These are phyloP conservation scores for Pelobates cultripes DNA, from an alignment of 2,797 vertebrate species.

Conservation along the genomic window DNA sequence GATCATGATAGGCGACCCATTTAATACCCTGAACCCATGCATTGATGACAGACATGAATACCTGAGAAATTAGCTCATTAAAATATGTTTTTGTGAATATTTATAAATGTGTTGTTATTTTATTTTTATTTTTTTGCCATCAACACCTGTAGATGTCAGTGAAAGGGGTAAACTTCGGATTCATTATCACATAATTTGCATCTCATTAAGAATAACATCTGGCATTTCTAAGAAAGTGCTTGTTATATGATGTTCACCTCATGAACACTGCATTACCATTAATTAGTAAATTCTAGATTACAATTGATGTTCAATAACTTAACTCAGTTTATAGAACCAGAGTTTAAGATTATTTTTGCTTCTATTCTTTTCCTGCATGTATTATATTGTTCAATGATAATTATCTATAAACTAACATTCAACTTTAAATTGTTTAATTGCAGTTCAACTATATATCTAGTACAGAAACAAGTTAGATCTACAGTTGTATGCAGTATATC, in stretches of 20 bases:
- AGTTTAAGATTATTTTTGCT: not conserved
- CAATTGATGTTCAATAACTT: not conserved
- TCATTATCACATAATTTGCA: slow-evolving; percentile 47
- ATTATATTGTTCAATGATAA: too few relatives aligned
- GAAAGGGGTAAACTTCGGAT: slow-evolving; percentile 17
- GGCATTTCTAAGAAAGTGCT: slow-evolving; percentile 28
- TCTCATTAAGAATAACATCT: slow-evolving; percentile 46
- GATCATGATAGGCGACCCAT: not conserved
- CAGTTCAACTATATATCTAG: too few relatives aligned
- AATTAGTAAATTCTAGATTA: slow-evolving; percentile 14
- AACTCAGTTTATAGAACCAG: not conserved
- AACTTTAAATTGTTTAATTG: too few relatives aligned
- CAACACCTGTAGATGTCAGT: slow-evolving; percentile 42
- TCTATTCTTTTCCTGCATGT: too few relatives aligned
- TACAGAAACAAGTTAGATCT: too few relatives aligned
- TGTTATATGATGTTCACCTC: slow-evolving; percentile 29
- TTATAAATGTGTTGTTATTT: slow-evolving; percentile 19
- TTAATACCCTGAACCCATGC: not conserved
- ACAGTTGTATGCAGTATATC: too few relatives aligned
- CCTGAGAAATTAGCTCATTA: not conserved
- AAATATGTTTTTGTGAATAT: slow-evolving; percentile 7
- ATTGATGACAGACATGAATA: not conserved
- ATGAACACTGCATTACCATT: slow-evolving; percentile 5
- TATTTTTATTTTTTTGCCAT: not conserved
- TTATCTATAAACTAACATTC: too few relatives aligned